phyloP scores from a whole-genome alignment of 1,140 invertebrate genomes.

The Hyles euphorbiae region DNA sequence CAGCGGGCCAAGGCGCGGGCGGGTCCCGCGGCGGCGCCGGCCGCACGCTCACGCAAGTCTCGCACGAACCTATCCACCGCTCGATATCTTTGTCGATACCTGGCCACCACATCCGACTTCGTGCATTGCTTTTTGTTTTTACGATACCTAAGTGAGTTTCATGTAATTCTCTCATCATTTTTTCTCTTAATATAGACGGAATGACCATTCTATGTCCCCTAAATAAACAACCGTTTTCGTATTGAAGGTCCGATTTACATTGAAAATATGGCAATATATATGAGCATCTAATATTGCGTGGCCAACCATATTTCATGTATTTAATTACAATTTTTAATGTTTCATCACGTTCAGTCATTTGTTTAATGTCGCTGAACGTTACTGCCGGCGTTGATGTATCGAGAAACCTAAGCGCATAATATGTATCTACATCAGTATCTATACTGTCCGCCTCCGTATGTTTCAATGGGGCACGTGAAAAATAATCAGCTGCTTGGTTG shows the following conservation, averaged over 20 bases:
- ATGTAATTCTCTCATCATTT: too few relatives aligned
- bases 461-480: constrained; percentile 19
- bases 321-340: background rate
- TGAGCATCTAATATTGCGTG: constrained; percentile 13
- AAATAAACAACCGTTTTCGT: too few relatives aligned
- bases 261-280: constrained; percentile 17
- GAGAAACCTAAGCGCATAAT: constrained; percentile 7
- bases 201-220: too few relatives aligned
- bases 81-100: constrained; percentile 6
- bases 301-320: constrained; percentile 12
- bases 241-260: too few relatives aligned
- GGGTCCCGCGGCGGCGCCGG: too few relatives aligned
- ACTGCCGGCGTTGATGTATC: constrained; percentile 2
- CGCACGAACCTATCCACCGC: constrained; percentile 11
- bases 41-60: too few relatives aligned
- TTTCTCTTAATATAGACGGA: too few relatives aligned
- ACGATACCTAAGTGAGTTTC: too few relatives aligned
- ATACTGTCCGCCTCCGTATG: background rate
- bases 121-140: constrained; percentile 5
- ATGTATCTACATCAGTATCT: background rate
- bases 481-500: constrained; percentile 28
- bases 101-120: constrained; percentile 28
- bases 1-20: too few relatives aligned
- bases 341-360: constrained; percentile 10
- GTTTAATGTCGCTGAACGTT: constrained; percentile 7